phyloP scores from a whole-genome alignment of 2,113 vertebrate species.

The Clarias batrachus region DNA sequence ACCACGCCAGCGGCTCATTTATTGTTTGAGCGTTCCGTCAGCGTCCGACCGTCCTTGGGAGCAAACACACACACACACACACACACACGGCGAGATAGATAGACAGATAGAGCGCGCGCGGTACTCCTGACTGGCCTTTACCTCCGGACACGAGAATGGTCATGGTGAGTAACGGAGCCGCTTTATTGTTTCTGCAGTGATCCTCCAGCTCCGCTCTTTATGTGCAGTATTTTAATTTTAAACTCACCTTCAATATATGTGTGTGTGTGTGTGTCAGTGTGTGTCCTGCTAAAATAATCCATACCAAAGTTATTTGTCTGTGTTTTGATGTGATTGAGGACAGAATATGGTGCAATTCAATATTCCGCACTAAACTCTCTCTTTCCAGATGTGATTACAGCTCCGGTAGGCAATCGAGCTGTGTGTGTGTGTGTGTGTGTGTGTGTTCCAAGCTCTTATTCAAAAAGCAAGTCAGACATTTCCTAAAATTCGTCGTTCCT shows the following conservation, averaged over 20 bases:
- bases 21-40: slow-evolving; percentile 49
- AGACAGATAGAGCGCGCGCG: neutral
- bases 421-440: slow-evolving; percentile 25
- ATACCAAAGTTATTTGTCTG: neutral
- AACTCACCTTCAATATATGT: too few relatives aligned
- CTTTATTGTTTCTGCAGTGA: slow-evolving; percentile 1
- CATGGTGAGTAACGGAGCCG: slow-evolving; percentile 88
- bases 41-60: slow-evolving; percentile 48
- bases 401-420: slow-evolving; percentile 25
- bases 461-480: neutral
- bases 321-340: slow-evolving; percentile 4
- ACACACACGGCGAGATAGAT: too few relatives aligned
- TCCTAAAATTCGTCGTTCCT: neutral
- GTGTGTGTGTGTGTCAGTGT: neutral
- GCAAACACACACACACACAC: neutral
- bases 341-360: slow-evolving; percentile 26
- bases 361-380: slow-evolving; percentile 2
- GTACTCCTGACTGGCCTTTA: slow-evolving; percentile 4
- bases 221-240: neutral
- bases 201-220: too few relatives aligned
- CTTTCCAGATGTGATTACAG: slow-evolving; percentile 18
- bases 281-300: neutral
- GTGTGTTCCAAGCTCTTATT: neutral
- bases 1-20: slow-evolving; percentile 44
- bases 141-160: slow-evolving; percentile 88